Base-by-base conservation (phyloP, 2,888 invertebrate species). In the Trissolcus japonicus region DNA sequence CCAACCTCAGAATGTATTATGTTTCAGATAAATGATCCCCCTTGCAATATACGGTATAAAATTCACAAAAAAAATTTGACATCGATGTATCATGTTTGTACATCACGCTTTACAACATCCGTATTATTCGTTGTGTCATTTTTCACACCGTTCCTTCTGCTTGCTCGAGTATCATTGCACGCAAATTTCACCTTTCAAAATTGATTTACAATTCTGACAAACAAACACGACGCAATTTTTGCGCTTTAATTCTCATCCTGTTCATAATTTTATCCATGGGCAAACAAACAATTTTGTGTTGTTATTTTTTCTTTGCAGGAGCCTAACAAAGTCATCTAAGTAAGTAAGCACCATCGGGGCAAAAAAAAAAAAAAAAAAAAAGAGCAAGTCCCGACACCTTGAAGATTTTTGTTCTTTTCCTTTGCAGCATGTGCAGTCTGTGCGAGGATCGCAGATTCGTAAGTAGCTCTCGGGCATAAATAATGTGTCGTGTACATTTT, bases 401-500 rank as follows among this genome's bases (percentile, higher is more conserved):
- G 35, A n/a, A 46, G 29, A 11, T 51, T 16, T 51, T 51, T 17
- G 9, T 19, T 50, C 3, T 4, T 62, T 21, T 55, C 25, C 29
- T 62, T 51, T 60, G 53, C 54, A 29, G 41, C 62, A 35, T 51
- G 62, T 51, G 43, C 56, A 69, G 50, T 51, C 61, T 19, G 57
- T 19, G 53, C 59, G 29, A 46, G 54, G 73, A 65, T 63, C 50
- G 73, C 14, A 51, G 68, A 76, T 69, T 65, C 67, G 69, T 65
- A 55, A 61, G 69, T 57, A 63, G 74, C 57, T 54, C 51, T 61
- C 56, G 78, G 80, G 81, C 79, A 83, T 83, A 84, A 83, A 83
- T 77, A 83, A 83, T 81, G 82, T 79, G 81, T 80, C 81, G 71
- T 79, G 83, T 79, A 83, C 84, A 79, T 43, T 56, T 80, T 79